phyloP scores from a whole-genome alignment of 2,797 vertebrate species.

The Oryzias dopingdopingensis region DNA sequence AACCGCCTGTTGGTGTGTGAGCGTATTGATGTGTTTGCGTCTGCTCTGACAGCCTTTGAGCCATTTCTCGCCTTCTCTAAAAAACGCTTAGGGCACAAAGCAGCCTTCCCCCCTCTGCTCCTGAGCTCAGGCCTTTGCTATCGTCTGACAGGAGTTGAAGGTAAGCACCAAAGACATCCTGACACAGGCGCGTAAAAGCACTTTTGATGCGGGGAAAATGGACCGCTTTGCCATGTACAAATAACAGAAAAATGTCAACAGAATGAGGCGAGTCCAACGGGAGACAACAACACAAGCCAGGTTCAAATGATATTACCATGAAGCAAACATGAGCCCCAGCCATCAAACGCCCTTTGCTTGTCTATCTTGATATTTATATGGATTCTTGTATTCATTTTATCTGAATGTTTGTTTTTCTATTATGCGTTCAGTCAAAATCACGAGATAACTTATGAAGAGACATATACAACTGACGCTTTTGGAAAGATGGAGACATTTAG shows the following conservation, averaged over 20 bases:
- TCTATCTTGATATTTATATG: constrained; percentile 53
- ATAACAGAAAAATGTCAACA: constrained; percentile 80
- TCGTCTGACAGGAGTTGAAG: constrained; percentile 80
- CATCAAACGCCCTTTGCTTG: constrained; percentile 67
- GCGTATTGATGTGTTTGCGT: constrained; percentile 68
- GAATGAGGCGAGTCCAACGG: constrained; percentile 74
- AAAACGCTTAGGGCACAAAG: constrained; percentile 81
- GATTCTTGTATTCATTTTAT: constrained; percentile 57
- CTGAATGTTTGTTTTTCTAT: constrained; percentile 38
- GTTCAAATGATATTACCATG: constrained; percentile 78
- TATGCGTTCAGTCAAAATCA: constrained; percentile 22
- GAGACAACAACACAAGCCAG: constrained; percentile 76
- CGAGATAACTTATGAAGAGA: constrained; percentile 11
- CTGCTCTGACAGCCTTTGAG: constrained; percentile 81
- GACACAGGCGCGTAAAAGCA: constrained; percentile 75
- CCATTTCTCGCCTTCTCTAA: constrained; percentile 76
- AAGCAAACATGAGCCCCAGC: constrained; percentile 73
- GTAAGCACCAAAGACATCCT: constrained; percentile 83
- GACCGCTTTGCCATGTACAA: constrained; percentile 81
- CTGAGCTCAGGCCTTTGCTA: constrained; percentile 65
- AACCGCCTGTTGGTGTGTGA: constrained; percentile 44
- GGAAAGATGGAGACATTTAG: too few relatives aligned
- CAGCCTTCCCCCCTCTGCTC: constrained; percentile 69
- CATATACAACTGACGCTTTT: too few relatives aligned
- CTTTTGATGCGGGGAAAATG: constrained; percentile 81